Conservation (phyloP, 2,113 vertebrate species). For the Chionis minor region DNA sequence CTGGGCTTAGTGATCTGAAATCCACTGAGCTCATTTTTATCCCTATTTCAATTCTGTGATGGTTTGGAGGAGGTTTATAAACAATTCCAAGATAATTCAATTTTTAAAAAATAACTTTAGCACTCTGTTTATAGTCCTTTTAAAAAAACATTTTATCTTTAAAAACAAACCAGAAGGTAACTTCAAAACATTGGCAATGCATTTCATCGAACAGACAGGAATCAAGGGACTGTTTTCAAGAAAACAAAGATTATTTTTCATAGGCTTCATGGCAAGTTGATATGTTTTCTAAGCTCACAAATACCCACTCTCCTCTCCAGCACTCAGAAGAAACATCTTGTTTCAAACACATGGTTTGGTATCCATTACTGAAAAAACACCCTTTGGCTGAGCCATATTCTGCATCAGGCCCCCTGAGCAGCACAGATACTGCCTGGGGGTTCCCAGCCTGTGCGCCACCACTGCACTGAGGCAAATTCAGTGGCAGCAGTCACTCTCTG, state of each 20-base stretch:
- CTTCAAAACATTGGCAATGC: not conserved
- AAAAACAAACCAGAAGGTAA: slow-evolving; percentile 23
- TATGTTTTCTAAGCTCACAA: not conserved
- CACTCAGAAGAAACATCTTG: not conserved
- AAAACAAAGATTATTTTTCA: slow-evolving; percentile 11
- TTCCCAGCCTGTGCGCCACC: not conserved
- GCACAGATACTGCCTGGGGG: not conserved
- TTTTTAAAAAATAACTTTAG: not conserved
- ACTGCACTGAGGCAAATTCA: not conserved
- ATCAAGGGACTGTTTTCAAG: slow-evolving; percentile 6
- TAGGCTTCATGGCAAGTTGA: not conserved
- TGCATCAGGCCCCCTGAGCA: not conserved
- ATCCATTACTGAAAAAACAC: not conserved
- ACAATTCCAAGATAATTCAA: not conserved
- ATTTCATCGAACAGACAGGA: not conserved
- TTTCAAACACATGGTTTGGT: not conserved
- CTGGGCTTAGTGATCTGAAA: not conserved
- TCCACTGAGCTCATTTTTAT: not conserved
- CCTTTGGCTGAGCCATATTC: not conserved
- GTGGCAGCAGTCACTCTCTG: not conserved
- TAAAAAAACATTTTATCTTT: not conserved
- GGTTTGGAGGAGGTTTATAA: not conserved
- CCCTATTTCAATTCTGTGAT: not conserved
- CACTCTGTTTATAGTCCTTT: not conserved
- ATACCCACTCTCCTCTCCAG: not conserved